These are phyloP conservation scores for Oxystoma pomonae DNA, from an alignment of 2,888 invertebrate genomes.

Conservation along the genomic window DNA sequence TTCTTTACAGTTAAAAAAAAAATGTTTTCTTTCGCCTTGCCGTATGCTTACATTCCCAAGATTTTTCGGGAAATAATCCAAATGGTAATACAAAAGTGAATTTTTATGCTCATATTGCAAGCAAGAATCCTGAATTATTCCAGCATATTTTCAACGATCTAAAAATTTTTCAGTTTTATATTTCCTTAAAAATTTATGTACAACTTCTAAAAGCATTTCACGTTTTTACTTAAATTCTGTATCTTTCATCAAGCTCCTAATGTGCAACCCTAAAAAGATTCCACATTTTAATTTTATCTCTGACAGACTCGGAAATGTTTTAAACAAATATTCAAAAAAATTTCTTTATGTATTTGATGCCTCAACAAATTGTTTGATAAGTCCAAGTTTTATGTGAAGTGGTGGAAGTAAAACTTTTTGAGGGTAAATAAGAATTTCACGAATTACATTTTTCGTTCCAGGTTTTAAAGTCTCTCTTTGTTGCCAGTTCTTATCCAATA, in stretches of 20 bases:
- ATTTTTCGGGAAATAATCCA: not conserved
- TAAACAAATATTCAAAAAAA: no score
- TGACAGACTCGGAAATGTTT: not conserved
- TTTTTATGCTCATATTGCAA: not conserved
- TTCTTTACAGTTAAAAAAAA: not conserved
- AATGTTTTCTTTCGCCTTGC: not conserved
- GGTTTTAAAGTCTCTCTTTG: no score
- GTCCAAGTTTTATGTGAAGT: no score
- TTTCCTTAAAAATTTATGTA: not conserved
- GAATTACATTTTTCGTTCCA: no score
- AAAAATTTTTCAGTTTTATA: not conserved
- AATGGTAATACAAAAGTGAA: no score
- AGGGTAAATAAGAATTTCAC: no score
- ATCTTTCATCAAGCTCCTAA: not conserved
- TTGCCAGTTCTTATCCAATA: no score
- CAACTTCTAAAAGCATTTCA: not conserved
- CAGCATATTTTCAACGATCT: not conserved
- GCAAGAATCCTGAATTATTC: not conserved
- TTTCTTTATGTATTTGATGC: no score
- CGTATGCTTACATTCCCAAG: not conserved
- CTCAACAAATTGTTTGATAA: no score
- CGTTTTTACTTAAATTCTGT: not conserved
- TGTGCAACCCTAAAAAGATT: not conserved
- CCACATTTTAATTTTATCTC: not conserved
- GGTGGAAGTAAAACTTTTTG: no score